These are phyloP conservation scores for Peromyscus nudipes DNA, from an alignment of 2,797 vertebrate genomes.

Conservation along the genomic window DNA sequence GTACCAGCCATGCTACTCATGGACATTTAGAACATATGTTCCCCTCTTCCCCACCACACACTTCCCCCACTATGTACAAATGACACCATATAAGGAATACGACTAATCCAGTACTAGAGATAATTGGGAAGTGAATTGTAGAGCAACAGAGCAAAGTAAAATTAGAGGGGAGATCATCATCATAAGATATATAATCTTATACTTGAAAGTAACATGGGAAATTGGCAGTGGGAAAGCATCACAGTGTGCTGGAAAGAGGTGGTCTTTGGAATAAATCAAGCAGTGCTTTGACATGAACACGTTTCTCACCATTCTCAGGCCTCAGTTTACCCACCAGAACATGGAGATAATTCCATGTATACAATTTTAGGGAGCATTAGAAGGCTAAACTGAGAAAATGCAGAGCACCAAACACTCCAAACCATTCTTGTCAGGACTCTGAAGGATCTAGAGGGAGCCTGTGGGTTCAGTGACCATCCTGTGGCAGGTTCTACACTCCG, in stretches of 20 bases:
- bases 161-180: slow-evolving; percentile 22
- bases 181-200: background rate
- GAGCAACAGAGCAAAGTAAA: slow-evolving; percentile 18
- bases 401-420: background rate
- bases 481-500: background rate
- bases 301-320: background rate
- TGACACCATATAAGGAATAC: background rate
- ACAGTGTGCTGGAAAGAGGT: background rate
- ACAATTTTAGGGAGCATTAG: background rate
- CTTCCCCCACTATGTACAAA: background rate
- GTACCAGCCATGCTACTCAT: background rate
- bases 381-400: background rate
- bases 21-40: background rate
- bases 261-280: background rate
- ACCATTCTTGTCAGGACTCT: background rate
- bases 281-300: background rate
- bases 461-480: background rate
- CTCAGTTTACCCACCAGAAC: background rate
- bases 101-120: background rate
- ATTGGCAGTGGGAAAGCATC: background rate
- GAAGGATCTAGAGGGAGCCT: background rate
- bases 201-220: slow-evolving; percentile 48
- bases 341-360: background rate
- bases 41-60: background rate
- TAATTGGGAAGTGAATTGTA: background rate